Evolutionary conservation across 2,888 invertebrate genomes (phyloP), one percentile per base, ranked within the genome.

Genomic region (Cremastobaeus sp.): DNA sequence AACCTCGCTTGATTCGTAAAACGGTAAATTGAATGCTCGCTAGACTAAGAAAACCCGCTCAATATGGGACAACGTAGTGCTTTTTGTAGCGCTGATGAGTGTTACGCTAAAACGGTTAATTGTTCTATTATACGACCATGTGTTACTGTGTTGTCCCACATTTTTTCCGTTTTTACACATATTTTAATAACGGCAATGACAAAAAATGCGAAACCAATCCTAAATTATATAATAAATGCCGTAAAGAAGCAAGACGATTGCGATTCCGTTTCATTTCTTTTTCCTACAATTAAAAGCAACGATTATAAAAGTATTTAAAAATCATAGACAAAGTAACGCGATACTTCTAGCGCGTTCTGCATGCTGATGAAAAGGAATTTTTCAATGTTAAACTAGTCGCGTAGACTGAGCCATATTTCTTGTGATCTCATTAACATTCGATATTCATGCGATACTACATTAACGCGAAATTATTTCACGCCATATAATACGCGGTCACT

Each of bases 81-180:
- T 68, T 37, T 66, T 48, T 66, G 21, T 12, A 17, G 11, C 41
- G 11, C 34, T 4, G 41, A 18, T 17, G 20, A 25, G 41, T 60
- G 39, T 43, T 59, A 54, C 47, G 9, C 39, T 47, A 60, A 69
- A 69, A 60, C 45, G 57, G 54, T 60, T 60, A 69, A 69, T 69
- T 54, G 68, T 59, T 69, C 60, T 54, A 54, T 69, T 69, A 55
- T 37, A 5, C 12, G 17, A 12, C 30, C 34, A n/a, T 15, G 9
- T 9, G 50, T 14, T 39, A 14, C 12, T 17, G 17, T 45, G 34
- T 14, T 59, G 68, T 59, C 12, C 59, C 50, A 52, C 48, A 68
- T 45, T 59, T 59, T 32, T 57, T 57, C 14, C 12, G 45, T 59
- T 59, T 32, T 57, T 57, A 12, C 12, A 35, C 32, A 34, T 17